Evolutionary conservation across 2,888 invertebrate genomes (phyloP), one percentile per base, ranked within the genome.

Genomic region (Acronicta leporina): DNA sequence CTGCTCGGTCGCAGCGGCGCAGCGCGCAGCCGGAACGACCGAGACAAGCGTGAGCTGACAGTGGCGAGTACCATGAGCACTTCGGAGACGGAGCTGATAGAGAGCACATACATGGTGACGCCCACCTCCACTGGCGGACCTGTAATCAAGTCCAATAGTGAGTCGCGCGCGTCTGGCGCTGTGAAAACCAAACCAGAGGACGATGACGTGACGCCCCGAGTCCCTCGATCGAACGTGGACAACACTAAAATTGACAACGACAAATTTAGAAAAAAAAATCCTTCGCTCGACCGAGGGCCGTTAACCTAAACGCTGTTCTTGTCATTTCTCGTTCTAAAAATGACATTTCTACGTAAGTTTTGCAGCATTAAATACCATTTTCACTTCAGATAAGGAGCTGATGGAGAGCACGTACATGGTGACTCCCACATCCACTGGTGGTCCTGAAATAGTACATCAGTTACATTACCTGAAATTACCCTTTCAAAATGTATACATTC

Each of bases 31-130:
- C 87, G 85, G 71, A 83, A 87, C 88, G 90, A 89, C 90, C 91
- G 91, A 91, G 91, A 83, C 90, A 91, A 91, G 90, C 90, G 88
- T 87, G 87, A 89, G 92, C 93, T 95, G 95, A 90, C 87, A 88
- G 85, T 85, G 89, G 87, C 92, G 94, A 93, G 94, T 97, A 99
- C 98, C 98, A 99, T 99, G 96, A 98, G 97, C 95, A 98, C 99
- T 97, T 99, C 99, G 95, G 98, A 98, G 95, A 99, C 98, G 95
- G 98, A 98, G 96, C 98, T 98, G 97, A 99, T 99, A 96, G 98
- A 98, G 96, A 98, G 97, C 95, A 99, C 98, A 96, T 98, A 98
- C 97, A 99, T 98, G 95, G 99, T 98, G 96, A 99, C 98, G 95
- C 98, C 98, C 95, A 99, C 98, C 95, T 98, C 98, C 95, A 99